phyloP scores from a whole-genome alignment of 2,113 vertebrate genomes.

The Lasiurus cinereus region DNA sequence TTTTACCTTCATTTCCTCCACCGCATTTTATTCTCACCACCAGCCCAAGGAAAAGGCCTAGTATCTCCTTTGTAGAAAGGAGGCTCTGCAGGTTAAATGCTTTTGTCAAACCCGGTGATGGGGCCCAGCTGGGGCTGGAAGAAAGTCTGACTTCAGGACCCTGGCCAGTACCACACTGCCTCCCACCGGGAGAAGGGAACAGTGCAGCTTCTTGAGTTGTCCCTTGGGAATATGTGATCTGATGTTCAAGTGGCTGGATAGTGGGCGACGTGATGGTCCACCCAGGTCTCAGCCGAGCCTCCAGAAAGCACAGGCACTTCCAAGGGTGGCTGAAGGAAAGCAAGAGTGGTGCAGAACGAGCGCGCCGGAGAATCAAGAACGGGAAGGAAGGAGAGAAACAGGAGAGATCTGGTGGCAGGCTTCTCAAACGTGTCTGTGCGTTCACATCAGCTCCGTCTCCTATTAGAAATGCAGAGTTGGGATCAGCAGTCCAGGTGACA shows the following conservation, averaged over 20 bases:
- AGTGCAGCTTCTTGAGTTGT: background rate
- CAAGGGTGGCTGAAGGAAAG: background rate
- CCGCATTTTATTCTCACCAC: background rate
- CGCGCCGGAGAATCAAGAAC: too few relatives aligned
- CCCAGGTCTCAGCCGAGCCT: background rate
- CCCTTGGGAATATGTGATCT: background rate
- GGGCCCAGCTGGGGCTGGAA: background rate
- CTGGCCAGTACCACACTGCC: background rate
- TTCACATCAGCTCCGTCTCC: background rate
- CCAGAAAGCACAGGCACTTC: background rate
- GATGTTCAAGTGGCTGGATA: background rate
- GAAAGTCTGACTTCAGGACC: background rate
- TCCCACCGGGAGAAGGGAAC: background rate
- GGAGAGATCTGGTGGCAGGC: background rate
- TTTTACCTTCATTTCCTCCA: background rate
- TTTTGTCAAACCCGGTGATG: background rate
- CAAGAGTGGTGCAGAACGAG: background rate
- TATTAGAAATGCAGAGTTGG: background rate
- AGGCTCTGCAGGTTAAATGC: background rate
- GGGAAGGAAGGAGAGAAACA: background rate
- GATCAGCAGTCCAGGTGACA: background rate
- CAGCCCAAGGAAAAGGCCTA: background rate
- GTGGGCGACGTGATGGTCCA: background rate
- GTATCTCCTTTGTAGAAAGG: background rate
- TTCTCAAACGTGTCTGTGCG: background rate